phyloP scores from a whole-genome alignment of 2,888 invertebrate genomes.

The Drosophila antonietae region DNA sequence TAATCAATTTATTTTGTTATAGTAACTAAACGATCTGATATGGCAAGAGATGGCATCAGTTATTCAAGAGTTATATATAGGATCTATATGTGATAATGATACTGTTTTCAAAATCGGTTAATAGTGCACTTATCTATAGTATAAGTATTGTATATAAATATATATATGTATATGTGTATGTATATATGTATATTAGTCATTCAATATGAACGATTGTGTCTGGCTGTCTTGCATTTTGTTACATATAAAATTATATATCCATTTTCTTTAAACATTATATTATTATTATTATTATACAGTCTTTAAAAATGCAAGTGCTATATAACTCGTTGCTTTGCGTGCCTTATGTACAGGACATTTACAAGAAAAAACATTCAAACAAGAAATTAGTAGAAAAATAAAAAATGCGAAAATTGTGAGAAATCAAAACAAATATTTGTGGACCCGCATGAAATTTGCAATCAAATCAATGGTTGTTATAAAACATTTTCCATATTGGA shows the following conservation, averaged over 20 bases:
- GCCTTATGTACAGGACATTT: slow-evolving; percentile 37
- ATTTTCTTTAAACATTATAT: slow-evolving; percentile 4
- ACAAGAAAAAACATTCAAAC: slow-evolving; percentile 38
- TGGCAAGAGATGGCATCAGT: slow-evolving; percentile 40
- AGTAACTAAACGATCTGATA: slow-evolving; percentile 37
- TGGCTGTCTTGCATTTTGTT: slow-evolving; percentile 47
- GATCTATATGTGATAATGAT: slow-evolving; percentile 18
- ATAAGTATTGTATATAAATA: slow-evolving; percentile 6
- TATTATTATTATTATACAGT: slow-evolving; percentile 54
- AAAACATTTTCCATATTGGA: slow-evolving; percentile 88
- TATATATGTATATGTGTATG: slow-evolving; percentile 24
- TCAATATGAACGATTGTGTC: slow-evolving; percentile 79
- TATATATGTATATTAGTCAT: slow-evolving; percentile 51
- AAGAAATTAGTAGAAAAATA: slow-evolving; percentile 24
- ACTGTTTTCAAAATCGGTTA: slow-evolving; percentile 30
- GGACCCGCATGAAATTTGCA: slow-evolving; percentile 20
- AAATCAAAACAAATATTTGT: slow-evolving; percentile 8
- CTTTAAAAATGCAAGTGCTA: slow-evolving; percentile 68
- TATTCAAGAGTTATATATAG: slow-evolving; percentile 21
- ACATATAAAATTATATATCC: slow-evolving; percentile 10
- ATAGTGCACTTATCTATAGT: slow-evolving; percentile 26
- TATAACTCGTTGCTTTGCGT: slow-evolving; percentile 24
- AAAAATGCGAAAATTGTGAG: slow-evolving; percentile 11
- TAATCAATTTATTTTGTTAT: slow-evolving; percentile 12
- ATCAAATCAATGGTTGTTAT: slow-evolving; percentile 73